phyloP scores from a whole-genome alignment of 53 echinoderm and acorn worm species.

The Stichopus horrens region DNA sequence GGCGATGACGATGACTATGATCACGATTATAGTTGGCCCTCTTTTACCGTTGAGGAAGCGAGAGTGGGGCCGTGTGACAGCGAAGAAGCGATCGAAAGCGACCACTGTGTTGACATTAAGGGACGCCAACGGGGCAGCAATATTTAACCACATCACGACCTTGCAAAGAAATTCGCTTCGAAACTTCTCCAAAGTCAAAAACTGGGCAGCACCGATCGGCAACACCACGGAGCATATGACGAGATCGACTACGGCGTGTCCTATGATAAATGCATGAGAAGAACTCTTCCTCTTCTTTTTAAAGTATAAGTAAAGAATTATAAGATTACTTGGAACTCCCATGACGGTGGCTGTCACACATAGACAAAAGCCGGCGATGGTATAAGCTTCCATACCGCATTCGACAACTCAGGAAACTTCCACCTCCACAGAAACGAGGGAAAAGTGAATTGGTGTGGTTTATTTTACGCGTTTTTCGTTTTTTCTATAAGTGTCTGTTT shows the following conservation, averaged over 20 bases:
- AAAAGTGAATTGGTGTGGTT: too few relatives aligned
- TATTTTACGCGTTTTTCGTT: too few relatives aligned
- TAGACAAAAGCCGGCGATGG: background rate
- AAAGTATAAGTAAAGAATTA: background rate
- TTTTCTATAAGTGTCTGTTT: too few relatives aligned
- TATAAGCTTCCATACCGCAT: background rate
- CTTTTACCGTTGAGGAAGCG: background rate
- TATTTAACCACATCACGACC: background rate
- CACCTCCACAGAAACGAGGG: background rate
- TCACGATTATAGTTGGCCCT: background rate
- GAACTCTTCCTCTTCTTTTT: constrained; percentile 29
- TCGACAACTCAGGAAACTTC: background rate
- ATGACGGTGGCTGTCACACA: background rate
- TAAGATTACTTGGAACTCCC: background rate
- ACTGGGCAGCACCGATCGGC: background rate
- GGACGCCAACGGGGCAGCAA: constrained; percentile 7
- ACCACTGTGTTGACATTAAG: constrained; percentile 20
- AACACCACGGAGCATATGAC: background rate
- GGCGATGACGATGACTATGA: background rate
- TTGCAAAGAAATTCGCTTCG: background rate
- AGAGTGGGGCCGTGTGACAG: constrained; percentile 9
- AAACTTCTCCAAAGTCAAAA: constrained; percentile 6
- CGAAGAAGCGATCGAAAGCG: constrained; percentile 18
- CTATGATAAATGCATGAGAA: constrained; percentile 24
- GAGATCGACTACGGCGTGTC: constrained; percentile 18